phyloP scores from a whole-genome alignment of 2,888 invertebrate species.

The Drosophila fungiperda region DNA sequence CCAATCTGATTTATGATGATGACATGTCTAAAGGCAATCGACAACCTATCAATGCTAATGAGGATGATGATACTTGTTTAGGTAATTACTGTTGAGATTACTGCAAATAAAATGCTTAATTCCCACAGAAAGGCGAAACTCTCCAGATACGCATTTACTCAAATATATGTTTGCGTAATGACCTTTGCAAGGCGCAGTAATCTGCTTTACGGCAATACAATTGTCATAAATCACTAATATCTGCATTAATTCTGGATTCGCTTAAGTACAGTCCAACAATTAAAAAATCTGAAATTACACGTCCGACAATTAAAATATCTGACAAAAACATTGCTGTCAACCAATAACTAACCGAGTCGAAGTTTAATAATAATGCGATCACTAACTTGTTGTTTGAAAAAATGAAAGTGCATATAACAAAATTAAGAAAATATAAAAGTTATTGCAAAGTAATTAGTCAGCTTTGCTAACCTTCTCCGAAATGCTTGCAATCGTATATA shows the following conservation, averaged over 20 bases:
- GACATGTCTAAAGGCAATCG: conserved; percentile 1
- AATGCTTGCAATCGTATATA: conserved; percentile 23
- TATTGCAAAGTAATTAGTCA: conserved; percentile 25
- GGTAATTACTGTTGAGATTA: conserved; percentile 14
- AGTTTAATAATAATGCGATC: neutral
- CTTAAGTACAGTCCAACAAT: conserved; percentile 29
- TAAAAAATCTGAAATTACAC: conserved; percentile 14
- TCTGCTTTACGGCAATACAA: conserved; percentile 29
- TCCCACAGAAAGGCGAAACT: neutral
- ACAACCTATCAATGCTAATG: conserved; percentile 7
- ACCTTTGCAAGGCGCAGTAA: conserved; percentile 6
- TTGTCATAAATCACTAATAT: conserved; percentile 25
- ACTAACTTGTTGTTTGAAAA: conserved; percentile 17
- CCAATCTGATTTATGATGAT: conserved; percentile 25
- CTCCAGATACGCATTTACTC: conserved; percentile 3
- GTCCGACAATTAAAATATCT: conserved; percentile 25
- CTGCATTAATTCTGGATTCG: conserved; percentile 31
- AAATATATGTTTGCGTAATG: neutral
- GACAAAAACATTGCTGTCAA: conserved; percentile 13
- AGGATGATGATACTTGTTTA: conserved; percentile 13
- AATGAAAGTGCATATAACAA: neutral
- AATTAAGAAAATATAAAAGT: conserved; percentile 5
- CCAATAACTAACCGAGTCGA: neutral
- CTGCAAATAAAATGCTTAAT: neutral
- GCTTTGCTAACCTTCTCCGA: conserved; percentile 22